Evolutionary conservation across 2,113 vertebrate species (phyloP).

Genomic region (Lutjanus erythropterus): DNA sequence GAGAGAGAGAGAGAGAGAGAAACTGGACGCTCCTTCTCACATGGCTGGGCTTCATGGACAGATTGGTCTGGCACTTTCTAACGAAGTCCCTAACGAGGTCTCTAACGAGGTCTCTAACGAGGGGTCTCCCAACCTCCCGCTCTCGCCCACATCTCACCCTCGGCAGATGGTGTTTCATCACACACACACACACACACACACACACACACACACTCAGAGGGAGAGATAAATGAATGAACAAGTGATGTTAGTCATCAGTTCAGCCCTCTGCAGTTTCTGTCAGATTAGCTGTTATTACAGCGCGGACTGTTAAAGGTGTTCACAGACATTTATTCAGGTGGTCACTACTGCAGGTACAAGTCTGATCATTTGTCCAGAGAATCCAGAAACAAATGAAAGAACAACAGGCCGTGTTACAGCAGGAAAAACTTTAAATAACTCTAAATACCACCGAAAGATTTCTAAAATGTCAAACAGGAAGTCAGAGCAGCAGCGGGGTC

Average conservation of each 20-base stretch:
- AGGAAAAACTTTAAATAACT: neutral
- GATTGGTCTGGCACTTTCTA: slow-evolving; percentile 37
- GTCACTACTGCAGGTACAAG: neutral
- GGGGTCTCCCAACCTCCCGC: neutral
- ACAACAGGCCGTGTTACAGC: neutral
- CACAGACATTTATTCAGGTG: neutral
- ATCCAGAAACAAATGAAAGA: neutral
- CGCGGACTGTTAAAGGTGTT: neutral
- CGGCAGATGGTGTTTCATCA: slow-evolving; percentile 58
- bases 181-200: neutral
- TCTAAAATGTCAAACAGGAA: slow-evolving; percentile 10
- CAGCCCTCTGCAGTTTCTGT: neutral
- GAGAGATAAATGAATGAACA: slow-evolving; percentile 19
- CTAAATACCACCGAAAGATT: neutral
- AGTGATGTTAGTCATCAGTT: neutral
- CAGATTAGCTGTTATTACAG: too few species aligned
- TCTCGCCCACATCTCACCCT: neutral
- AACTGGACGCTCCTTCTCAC: neutral
- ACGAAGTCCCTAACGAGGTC: slow-evolving; percentile 38
- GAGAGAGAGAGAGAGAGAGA: too few species aligned
- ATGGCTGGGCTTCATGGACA: slow-evolving; percentile 16
- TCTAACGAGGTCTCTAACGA: slow-evolving; percentile 48
- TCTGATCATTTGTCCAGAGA: neutral
- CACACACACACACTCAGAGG: too few species aligned
- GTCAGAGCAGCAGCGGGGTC: neutral